A percentile compares a stretch with the other conserved stretches of the same genome.
Evolutionary conservation across 2,113 vertebrate species (phyloP).

Genomic region (Oncorhynchus kisutch): DNA sequence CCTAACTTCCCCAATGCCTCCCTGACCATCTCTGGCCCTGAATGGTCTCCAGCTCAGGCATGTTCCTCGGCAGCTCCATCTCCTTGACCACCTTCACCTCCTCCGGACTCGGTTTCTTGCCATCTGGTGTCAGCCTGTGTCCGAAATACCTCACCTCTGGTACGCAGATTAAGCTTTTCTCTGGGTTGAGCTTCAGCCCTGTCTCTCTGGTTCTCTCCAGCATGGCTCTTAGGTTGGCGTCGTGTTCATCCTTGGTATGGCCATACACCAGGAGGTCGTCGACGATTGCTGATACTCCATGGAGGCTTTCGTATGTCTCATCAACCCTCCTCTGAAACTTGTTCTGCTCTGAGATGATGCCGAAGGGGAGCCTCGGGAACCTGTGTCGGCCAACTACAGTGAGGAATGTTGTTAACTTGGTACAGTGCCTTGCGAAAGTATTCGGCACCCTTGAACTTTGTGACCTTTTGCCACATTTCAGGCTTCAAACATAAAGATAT

Average conservation of each 20-base stretch:
- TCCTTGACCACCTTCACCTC: constrained; percentile 17
- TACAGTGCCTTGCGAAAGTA: no score
- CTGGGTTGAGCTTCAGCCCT: constrained; percentile 25
- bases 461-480: no score
- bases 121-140: neutral
- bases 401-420: constrained; percentile 12
- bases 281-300: constrained; percentile 21
- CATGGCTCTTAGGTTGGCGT: neutral
- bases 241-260: constrained; percentile 10
- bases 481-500: no score
- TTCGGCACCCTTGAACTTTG: no score
- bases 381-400: neutral
- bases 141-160: constrained; percentile 30
- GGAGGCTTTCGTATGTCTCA: constrained; percentile 16
- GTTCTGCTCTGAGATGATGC: constrained; percentile 23
- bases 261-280: constrained; percentile 25
- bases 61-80: constrained; percentile 22
- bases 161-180: constrained; percentile 16
- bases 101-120: constrained; percentile 12
- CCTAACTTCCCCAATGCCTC: no score
- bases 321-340: constrained; percentile 17
- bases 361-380: constrained; percentile 9
- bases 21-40: neutral
- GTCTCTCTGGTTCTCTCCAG: constrained; percentile 1
- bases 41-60: constrained; percentile 17